A percentile compares a stretch with the other conserved stretches of the same genome.
phyloP scores from a whole-genome alignment of 2,888 invertebrate genomes.

The Trachelus tabidus region DNA sequence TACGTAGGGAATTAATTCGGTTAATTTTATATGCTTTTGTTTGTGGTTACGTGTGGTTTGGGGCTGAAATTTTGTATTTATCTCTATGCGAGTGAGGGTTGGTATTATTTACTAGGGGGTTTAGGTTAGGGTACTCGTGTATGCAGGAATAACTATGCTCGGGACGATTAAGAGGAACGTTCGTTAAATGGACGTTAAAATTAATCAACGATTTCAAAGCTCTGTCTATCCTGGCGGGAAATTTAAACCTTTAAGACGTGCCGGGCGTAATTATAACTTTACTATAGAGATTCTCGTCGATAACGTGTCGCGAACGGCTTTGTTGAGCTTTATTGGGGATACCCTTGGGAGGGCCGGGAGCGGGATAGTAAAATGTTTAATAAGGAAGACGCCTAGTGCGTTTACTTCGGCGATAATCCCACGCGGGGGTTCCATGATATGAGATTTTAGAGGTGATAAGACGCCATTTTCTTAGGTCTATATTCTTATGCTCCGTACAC shows the following conservation, averaged over 20 bases:
- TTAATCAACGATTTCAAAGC: not conserved
- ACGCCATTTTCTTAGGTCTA: not conserved
- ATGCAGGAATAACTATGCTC: not conserved
- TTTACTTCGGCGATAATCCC: not conserved
- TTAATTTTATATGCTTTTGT: too few relatives aligned
- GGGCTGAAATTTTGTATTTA: not conserved
- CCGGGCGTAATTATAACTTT: slow-evolving; percentile 9
- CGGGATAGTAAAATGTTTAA: not conserved
- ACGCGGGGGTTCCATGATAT: not conserved
- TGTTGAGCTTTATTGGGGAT: not conserved
- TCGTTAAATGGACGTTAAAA: not conserved
- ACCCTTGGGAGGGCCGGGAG: not conserved
- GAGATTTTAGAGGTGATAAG: not conserved
- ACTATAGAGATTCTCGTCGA: slow-evolving; percentile 5
- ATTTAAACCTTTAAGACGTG: not conserved
- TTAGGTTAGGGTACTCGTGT: not conserved
- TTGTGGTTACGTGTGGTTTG: too few relatives aligned
- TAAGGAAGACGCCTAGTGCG: slow-evolving; percentile 1
- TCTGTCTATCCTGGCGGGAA: not conserved
- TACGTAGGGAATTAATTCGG: too few relatives aligned
- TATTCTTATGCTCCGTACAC: not conserved
- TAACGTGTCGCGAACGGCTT: slow-evolving; percentile 1
- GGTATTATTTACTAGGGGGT: too few relatives aligned
- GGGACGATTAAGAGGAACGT: not conserved
- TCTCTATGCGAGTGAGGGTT: not conserved